A percentile compares a stretch with the other conserved stretches of the same genome.
Conservation (phyloP, 35 echinoderm and acorn worm species). For the Apostichopus japonicus region DNA sequence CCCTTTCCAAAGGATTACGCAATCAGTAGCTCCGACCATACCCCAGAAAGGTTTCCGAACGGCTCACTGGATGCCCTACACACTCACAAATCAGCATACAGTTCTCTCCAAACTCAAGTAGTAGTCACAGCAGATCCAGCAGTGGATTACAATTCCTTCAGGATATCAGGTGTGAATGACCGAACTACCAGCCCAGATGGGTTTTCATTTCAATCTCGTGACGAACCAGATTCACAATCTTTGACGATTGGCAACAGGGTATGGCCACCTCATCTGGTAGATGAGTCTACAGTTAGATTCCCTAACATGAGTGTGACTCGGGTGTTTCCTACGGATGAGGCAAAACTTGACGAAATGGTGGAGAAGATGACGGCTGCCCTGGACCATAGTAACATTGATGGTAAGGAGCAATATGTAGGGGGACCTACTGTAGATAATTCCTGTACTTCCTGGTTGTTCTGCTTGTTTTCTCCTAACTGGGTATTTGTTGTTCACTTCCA, state of each 20-base stretch:
- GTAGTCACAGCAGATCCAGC: neutral
- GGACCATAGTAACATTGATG: neutral
- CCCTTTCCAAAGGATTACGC: neutral
- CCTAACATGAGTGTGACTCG: slow-evolving; percentile 71
- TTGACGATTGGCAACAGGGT: neutral
- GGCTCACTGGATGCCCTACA: neutral
- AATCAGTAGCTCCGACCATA: too few species aligned
- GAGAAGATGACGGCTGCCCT: slow-evolving; percentile 76
- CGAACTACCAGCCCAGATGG: neutral
- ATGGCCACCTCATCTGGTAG: slow-evolving; percentile 71
- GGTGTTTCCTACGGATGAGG: slow-evolving; percentile 84
- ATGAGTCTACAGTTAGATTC: slow-evolving; percentile 79
- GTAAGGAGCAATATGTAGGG: neutral
- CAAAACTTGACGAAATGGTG: slow-evolving; percentile 77
- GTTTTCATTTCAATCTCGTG: neutral
- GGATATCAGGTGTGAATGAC: neutral
- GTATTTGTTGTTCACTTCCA: too few species aligned
- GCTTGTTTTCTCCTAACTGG: too few species aligned
- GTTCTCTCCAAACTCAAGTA: neutral
- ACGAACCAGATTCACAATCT: neutral
- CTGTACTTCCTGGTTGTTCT: too few species aligned
- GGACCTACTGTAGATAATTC: too few species aligned
- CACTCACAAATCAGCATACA: neutral
- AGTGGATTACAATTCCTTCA: neutral
- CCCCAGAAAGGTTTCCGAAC: neutral